phyloP scores from a whole-genome alignment of 2,113 vertebrate species.

The Argyrosomus japonicus region DNA sequence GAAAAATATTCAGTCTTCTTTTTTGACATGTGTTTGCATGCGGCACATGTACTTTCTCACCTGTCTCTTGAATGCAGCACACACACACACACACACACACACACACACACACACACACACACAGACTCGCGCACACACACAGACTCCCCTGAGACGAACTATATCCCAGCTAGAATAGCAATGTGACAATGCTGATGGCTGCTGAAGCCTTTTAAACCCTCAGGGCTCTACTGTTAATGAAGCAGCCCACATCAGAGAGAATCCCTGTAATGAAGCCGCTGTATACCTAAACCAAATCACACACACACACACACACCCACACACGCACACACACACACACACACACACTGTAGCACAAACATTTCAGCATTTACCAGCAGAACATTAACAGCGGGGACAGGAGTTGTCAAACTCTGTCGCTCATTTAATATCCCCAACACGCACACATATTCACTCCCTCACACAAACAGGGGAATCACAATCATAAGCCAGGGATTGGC shows the following conservation, averaged over 20 bases:
- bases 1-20: background rate
- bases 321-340: conserved; percentile 34
- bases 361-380: conserved; percentile 22
- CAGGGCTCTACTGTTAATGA: conserved; percentile 70
- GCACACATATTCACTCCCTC: background rate
- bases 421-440: conserved; percentile 21
- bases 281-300: conserved; percentile 56
- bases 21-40: conserved; percentile 9
- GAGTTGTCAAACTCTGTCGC: conserved; percentile 31
- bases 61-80: conserved; percentile 37
- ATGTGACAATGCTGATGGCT: conserved; percentile 71
- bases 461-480: conserved; percentile 42
- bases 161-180: conserved; percentile 59
- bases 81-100: conserved; percentile 10
- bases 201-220: conserved; percentile 70
- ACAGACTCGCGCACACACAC: background rate
- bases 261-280: conserved; percentile 65
- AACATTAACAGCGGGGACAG: conserved; percentile 10
- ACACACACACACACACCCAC: conserved; percentile 21
- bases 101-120: background rate
- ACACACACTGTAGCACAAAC: conserved; percentile 11
- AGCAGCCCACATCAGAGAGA: conserved; percentile 69
- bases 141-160: conserved; percentile 52
- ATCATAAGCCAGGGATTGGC: conserved; percentile 42
- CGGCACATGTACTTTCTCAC: conserved; percentile 11